A percentile compares a stretch with the other conserved stretches of the same genome.
Conservation (phyloP, 2,797 vertebrate genomes). For the Phyllotis vaccarum region DNA sequence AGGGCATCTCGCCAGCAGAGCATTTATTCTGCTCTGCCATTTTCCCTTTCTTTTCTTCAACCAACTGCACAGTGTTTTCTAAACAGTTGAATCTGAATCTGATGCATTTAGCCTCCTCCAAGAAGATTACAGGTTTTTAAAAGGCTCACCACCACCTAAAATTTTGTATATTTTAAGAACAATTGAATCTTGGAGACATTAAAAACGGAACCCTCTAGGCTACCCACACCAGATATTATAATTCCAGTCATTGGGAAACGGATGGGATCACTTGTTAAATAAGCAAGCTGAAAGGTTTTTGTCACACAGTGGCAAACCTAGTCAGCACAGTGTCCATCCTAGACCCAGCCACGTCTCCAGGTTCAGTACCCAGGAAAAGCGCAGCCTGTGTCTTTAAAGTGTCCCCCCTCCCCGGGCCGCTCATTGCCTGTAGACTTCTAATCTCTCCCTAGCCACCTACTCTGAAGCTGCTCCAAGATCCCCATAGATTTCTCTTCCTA, state of each 20-base stretch:
- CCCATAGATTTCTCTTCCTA: not conserved
- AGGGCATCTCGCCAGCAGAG: slow-evolving; percentile 16
- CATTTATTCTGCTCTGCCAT: not conserved
- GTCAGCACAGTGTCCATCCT: not conserved
- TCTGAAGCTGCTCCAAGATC: not conserved
- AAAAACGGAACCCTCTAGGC: not conserved
- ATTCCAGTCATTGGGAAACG: not conserved
- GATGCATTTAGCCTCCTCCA: not conserved
- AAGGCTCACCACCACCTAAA: slow-evolving; percentile 33
- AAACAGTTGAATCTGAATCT: slow-evolving; percentile 28
- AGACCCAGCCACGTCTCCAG: not conserved
- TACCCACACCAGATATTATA: not conserved
- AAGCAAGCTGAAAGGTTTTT: not conserved
- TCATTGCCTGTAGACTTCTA: not conserved
- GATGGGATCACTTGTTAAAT: not conserved
- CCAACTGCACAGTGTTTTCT: slow-evolving; percentile 39
- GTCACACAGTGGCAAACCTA: not conserved
- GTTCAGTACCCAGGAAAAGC: not conserved
- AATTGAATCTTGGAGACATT: not conserved
- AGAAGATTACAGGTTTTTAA: slow-evolving; percentile 27
- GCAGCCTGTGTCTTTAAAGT: not conserved
- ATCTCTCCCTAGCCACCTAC: not conserved
- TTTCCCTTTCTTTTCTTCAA: slow-evolving; percentile 41
- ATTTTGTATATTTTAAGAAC: slow-evolving; percentile 33
- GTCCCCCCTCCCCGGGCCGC: not conserved